Evolutionary conservation across 37 sponge, comb jelly and placozoan genomes (phyloP).

Genomic region (Eunapius fragilis): DNA sequence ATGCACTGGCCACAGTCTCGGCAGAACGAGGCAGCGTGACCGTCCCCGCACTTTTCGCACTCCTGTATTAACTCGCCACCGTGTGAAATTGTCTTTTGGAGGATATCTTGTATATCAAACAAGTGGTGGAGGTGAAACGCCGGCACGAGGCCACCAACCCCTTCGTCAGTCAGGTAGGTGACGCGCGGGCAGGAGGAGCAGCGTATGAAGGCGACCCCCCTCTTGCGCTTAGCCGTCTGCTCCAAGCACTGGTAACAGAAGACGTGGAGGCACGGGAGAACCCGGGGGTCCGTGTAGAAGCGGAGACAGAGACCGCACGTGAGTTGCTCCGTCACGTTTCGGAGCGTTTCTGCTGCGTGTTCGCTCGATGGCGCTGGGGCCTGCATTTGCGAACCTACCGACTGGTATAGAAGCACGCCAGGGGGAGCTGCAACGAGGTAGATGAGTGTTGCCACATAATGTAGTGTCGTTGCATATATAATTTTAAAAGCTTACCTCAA

Average conservation of each 20-base stretch:
- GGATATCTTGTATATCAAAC: constrained; percentile 21
- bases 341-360: not conserved
- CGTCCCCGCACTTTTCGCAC: constrained; percentile 13
- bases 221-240: not conserved
- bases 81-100: not conserved
- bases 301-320: not conserved
- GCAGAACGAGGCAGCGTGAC: not conserved
- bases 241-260: constrained; percentile 14
- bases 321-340: not conserved
- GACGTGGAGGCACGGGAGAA: constrained; percentile 24
- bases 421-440: no score
- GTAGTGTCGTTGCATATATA: no score
- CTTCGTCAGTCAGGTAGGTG: constrained; percentile 1
- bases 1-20: constrained; percentile 3
- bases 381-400: not conserved
- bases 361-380: not conserved
- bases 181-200: constrained; percentile 1
- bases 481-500: no score
- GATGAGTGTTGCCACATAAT: no score
- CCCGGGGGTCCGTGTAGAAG: constrained; percentile 1
- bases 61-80: not conserved
- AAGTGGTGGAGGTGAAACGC: constrained; percentile 20
- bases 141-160: constrained; percentile 12
- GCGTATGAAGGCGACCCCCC: not conserved
- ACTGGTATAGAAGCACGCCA: no score